Conservation (phyloP, 2,797 vertebrate species). For the Oophaga sylvatica region DNA sequence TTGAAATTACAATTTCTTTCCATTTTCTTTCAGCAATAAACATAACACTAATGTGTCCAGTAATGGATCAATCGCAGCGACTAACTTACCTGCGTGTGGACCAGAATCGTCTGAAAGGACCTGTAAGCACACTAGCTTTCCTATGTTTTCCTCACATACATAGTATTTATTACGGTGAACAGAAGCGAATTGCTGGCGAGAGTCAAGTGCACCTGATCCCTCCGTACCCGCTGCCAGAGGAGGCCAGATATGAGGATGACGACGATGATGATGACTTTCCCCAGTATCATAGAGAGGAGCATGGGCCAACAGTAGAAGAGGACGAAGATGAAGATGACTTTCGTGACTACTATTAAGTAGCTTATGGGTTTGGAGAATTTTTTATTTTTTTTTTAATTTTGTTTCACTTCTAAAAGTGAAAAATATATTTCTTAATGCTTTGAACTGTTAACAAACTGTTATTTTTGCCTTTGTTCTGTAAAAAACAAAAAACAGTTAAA, state of each 20-base stretch:
- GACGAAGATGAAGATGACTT: conserved; percentile 62
- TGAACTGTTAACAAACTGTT: background rate
- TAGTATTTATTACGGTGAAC: conserved; percentile 81
- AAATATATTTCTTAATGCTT: background rate
- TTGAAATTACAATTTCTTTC: background rate
- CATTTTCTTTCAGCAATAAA: conserved; percentile 75
- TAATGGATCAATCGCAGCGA: conserved; percentile 70
- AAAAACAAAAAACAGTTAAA: too few species aligned
- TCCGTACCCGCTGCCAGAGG: conserved; percentile 67
- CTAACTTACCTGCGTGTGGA: conserved; percentile 82
- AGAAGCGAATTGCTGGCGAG: conserved; percentile 68
- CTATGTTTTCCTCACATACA: conserved; percentile 79
- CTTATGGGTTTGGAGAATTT: background rate
- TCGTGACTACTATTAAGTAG: conserved; percentile 67
- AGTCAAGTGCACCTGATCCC: conserved; percentile 69
- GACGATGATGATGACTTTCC: conserved; percentile 50
- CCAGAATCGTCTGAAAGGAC: conserved; percentile 77
- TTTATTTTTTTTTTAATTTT: background rate
- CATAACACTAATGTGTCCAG: conserved; percentile 78
- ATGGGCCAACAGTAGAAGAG: conserved; percentile 52
- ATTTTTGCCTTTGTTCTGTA: background rate
- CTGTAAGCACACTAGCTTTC: conserved; percentile 74
- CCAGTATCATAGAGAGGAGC: conserved; percentile 62
- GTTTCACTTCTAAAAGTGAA: background rate
- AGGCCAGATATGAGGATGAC: conserved; percentile 60